phyloP scores from a whole-genome alignment of 2,797 vertebrate species.

The Chaetophractus vellerosus region DNA sequence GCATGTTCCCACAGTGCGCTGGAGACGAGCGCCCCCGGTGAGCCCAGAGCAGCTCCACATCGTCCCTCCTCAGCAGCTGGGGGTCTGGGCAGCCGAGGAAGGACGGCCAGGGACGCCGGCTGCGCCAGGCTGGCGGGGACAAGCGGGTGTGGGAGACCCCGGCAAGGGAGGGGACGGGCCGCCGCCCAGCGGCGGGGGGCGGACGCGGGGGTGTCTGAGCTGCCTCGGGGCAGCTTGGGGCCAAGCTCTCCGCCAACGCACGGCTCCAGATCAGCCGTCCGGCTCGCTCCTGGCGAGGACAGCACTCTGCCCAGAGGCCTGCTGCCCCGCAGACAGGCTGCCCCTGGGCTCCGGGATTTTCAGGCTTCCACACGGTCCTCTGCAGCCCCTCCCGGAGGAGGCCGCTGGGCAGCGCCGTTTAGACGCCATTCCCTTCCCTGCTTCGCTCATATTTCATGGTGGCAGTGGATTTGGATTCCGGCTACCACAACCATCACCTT shows the following conservation, averaged over 20 bases:
- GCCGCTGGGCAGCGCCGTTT: rapidly evolving
- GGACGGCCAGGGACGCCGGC: rapidly evolving
- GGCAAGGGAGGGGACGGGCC: too few relatives aligned
- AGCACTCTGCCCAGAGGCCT: background rate
- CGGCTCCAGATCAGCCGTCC: too few relatives aligned
- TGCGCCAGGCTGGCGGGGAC: rapidly evolving
- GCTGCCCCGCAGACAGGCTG: background rate
- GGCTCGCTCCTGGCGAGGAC: too few relatives aligned
- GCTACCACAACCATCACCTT: background rate
- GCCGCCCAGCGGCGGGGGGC: too few relatives aligned
- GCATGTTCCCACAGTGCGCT: too few relatives aligned
- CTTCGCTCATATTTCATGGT: background rate
- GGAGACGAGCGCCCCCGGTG: rapidly evolving
- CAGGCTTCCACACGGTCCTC: too few relatives aligned
- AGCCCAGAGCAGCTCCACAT: rapidly evolving
- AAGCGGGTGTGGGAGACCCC: too few relatives aligned
- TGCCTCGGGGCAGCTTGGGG: too few relatives aligned
- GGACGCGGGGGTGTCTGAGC: too few relatives aligned
- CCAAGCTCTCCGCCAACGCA: too few relatives aligned
- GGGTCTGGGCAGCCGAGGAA: rapidly evolving
- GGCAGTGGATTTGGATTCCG: rapidly evolving
- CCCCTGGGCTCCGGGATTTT: rapidly evolving
- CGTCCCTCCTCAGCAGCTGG: rapidly evolving
- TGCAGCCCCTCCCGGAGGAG: background rate
- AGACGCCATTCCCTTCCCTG: rapidly evolving